Base-by-base conservation (phyloP, 1,140 invertebrate species). In the Meteorus sp. region DNA sequence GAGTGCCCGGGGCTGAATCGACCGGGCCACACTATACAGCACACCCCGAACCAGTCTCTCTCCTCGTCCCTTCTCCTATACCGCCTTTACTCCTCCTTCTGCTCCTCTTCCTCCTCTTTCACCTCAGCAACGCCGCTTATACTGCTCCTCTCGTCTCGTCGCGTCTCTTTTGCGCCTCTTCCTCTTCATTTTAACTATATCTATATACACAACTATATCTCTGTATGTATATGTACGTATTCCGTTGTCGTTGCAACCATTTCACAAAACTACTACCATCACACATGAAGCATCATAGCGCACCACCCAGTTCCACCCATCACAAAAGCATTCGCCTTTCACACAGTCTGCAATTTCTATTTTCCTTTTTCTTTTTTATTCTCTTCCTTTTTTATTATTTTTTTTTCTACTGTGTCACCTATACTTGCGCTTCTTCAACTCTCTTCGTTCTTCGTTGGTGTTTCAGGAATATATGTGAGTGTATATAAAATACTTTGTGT, bases 1-100 rank as follows among this genome's bases (percentile, higher is more conserved):
- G 70, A 73, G 72, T 69, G 73, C 73, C 73, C 70, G 72, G 72
- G 72, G 72, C 72, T 74, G 72, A 78, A 79, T 79, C 77, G 76
- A 79, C 77, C 77, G 73, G 77, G 76, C 71, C 73, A 72, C 76
- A 73, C n/a, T n/a, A n/a, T n/a, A n/a, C 70, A 53, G 56, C 63
- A 75, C 63, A 76, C 71, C 71, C 71, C 69, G 70, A 63, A 61
- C 65, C 65, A 71, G 71, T 70, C 72, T 61, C 66, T 62, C 54
- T 57, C 64, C 60, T 5, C 47, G 63, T 44, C 25, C 54, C 52
- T 44, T 41, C 60, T 58, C 43, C 57, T 45, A 27, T 57, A 20
- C 57, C 62, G 48, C 57, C 64, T 66, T 66, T 62, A 58, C 64
- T 66, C 43, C 31, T 47, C 51, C 47, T 45, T 6, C 23, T 47